These are phyloP conservation scores for Neotoma lepida DNA, from an alignment of 2,113 vertebrate species.

Conservation along the genomic window DNA sequence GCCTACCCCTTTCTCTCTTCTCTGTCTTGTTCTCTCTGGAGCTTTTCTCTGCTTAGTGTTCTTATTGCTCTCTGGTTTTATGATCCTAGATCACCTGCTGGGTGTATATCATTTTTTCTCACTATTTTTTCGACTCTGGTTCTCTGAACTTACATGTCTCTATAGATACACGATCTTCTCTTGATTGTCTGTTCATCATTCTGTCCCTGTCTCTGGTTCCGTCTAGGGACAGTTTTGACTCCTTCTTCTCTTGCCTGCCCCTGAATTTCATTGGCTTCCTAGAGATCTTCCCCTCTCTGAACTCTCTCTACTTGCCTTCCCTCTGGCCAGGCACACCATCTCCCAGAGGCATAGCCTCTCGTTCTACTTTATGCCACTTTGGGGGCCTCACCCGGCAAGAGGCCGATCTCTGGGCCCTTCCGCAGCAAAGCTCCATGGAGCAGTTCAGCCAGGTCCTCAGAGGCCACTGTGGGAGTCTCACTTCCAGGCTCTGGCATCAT, in stretches of 20 bases:
- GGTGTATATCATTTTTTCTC: neutral
- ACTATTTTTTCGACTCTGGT: neutral
- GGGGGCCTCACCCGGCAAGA: conserved; percentile 84
- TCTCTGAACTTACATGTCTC: conserved; percentile 45
- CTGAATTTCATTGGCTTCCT: neutral
- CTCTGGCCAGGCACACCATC: neutral
- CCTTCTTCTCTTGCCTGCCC: neutral
- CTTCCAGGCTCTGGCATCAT: conserved; percentile 71
- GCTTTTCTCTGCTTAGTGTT: conserved; percentile 41
- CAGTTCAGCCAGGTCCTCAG: conserved; percentile 85
- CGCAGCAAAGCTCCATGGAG: conserved; percentile 91
- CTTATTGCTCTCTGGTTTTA: conserved; percentile 28
- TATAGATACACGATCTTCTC: neutral
- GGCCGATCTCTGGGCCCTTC: conserved; percentile 88
- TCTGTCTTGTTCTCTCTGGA: neutral
- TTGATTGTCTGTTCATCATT: neutral
- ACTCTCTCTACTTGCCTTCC: neutral
- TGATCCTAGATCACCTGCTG: conserved; percentile 12
- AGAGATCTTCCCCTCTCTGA: neutral
- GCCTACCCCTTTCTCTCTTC: neutral
- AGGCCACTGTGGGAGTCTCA: conserved; percentile 69
- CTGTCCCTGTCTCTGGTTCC: neutral
- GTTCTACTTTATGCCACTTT: neutral
- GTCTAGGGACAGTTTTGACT: neutral
- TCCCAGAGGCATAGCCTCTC: neutral